Evolutionary conservation across 2,888 invertebrate genomes (phyloP), one percentile per base, ranked within the genome.

Genomic region (Cheilosia vulpina): DNA sequence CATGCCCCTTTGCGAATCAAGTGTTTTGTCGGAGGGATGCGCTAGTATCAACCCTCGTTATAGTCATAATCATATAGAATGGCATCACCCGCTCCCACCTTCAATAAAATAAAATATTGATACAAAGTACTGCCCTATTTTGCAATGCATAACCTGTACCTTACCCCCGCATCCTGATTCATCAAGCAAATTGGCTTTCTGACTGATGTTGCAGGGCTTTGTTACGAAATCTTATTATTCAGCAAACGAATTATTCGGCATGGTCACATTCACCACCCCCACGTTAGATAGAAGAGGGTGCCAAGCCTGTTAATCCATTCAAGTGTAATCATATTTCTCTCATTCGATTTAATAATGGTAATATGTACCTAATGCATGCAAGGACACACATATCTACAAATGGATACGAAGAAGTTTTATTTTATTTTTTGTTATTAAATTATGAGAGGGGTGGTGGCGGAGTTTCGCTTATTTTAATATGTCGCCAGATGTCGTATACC

Each of bases 201-300:
- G 63, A 65, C 45, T 31, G 31, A 45, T 31, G 27, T 34, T 13
- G 45, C n/a, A 17, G 31, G 38, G 15, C 38, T 52, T 34, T 58
- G 31, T 80, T 84, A 79, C 79, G 80, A 84, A 80, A 84, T 75
- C 80, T 84, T 84, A 84, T 85, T 85, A 85, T 85, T 85, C 85
- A 81, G 68, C 76, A 81, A 80, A 80, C 80, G 84, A 80, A 80
- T 21, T 69, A 43, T 41, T 58, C 45, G 43, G 27, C 50, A 60
- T 52, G 71, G 71, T 72, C 69, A 52, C 58, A 57, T 5, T 13
- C 3, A 13, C 50, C 41, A 57, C 52, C 24, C 19, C 13, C 31
- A 24, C 15, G 17, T 2, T 5, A n/a, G 5, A 27, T 19, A 4
- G 19, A 55, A 27, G 57, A 15, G 63, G 47, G 57, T 43, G 79